Base-by-base conservation (phyloP, 2,797 vertebrate genomes). In the Microctenopoma stevenorrisi region DNA sequence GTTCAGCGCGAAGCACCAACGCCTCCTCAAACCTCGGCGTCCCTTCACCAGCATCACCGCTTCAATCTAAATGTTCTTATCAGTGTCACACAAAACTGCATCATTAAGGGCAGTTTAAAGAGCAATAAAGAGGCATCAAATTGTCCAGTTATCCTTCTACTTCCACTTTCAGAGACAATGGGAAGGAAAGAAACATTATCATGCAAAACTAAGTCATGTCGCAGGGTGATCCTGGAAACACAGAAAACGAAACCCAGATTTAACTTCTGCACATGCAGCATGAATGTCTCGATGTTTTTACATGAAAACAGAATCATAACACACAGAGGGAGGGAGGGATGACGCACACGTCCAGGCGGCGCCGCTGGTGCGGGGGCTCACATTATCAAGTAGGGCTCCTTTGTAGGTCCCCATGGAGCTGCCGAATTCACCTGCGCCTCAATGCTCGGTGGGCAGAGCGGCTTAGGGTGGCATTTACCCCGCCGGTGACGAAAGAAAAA, bases 1-100 rank as follows among this genome's bases (percentile, higher is more conserved):
- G 4, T 49, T 69, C 26, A 48, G 51, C 69, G 64, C 22, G 11
- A 56, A 46, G 64, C 62, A 12, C 58, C 8, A 57, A 55, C 49
- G 38, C 58, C 25, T 59, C n/a, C 30, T 8, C 2, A 16, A 18
- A 47, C 51, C 64, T 12, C 28, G 40, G 9, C 7, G 46, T 53
- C 63, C 15, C 33, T 25, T 33, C 57, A 47, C n/a, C 35, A 43
- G 38, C 52, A 40, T 56, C 14, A 6, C 16, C 53, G n/a, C 22
- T 40, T 25, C 1, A 57, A 58, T 44, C 16, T 14, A 16, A 43
- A 44, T 62, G 16, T 11, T 65, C 54, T 51, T 18, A 46, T 7
- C 8, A 57, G 26, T 4, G 48, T 42, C 0, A 12, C 5, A 5
- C n/a, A 46, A 47, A 54, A 35, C 2, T 9, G 8, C 7, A 22